Evolutionary conservation across 92 coral and sea anemone species (phyloP).

Genomic region (Umimayanthus kanabou): DNA sequence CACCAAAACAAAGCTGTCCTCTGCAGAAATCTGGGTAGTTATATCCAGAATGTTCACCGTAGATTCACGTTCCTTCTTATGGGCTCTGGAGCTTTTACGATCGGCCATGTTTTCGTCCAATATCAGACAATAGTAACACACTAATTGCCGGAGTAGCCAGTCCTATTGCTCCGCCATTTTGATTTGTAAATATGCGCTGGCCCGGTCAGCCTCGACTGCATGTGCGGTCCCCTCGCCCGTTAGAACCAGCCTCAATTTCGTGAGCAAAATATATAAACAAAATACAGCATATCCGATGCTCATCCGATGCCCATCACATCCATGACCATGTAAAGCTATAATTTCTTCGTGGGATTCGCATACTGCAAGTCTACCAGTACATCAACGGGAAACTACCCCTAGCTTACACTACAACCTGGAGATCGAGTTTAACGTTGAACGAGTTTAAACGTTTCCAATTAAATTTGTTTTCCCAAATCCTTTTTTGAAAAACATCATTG

Average conservation of each 20-base stretch:
- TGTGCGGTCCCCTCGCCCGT: background rate
- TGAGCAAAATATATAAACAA: constrained; percentile 10
- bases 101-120: constrained; percentile 68
- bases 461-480: background rate
- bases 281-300: background rate
- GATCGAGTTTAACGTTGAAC: background rate
- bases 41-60: constrained; percentile 46
- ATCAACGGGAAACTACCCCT: background rate
- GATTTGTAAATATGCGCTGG: constrained; percentile 6
- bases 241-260: constrained; percentile 33
- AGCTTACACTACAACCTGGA: background rate
- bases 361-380: background rate
- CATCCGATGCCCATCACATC: background rate
- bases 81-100: constrained; percentile 59
- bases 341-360: background rate
- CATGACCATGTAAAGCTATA: background rate
- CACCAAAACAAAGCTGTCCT: constrained; percentile 66
- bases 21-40: constrained; percentile 59
- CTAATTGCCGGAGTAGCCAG: background rate
- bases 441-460: background rate
- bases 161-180: constrained; percentile 39
- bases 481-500: no score
- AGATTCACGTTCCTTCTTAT: constrained; percentile 75
- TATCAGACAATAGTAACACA: background rate
- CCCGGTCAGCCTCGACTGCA: constrained; percentile 42